Conservation (phyloP, 2,888 invertebrate genomes). For the Eupelmus urozonus region DNA sequence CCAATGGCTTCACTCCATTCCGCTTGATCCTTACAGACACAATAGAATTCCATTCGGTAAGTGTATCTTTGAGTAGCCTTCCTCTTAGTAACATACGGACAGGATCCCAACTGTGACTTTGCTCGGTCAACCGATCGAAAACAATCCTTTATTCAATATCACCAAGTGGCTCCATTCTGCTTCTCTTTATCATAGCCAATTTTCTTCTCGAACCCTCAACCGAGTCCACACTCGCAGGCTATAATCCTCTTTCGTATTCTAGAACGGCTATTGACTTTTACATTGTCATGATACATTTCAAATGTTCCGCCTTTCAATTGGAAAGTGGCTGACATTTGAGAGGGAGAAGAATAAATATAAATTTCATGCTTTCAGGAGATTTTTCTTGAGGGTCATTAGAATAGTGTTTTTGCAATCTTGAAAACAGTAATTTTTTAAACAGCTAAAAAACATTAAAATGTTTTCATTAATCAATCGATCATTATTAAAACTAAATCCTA, state of each 20-base stretch:
- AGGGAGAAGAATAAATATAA: too few species aligned
- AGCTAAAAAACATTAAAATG: too few species aligned
- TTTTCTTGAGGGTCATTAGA: too few species aligned
- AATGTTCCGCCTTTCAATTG: constrained; percentile 9
- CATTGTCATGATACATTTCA: constrained; percentile 24
- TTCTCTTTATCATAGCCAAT: constrained; percentile 10
- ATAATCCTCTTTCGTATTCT: constrained; percentile 28
- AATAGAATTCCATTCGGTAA: constrained; percentile 14
- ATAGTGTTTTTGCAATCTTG: too few species aligned
- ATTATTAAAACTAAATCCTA: too few species aligned
- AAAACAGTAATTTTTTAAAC: too few species aligned
- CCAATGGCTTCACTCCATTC: constrained; percentile 10
- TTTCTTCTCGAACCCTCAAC: constrained; percentile 20
- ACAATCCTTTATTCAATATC: constrained; percentile 37
- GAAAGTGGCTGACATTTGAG: too few species aligned
- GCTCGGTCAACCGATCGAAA: constrained; percentile 25
- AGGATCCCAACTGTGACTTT: neutral
- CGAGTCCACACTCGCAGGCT: too few species aligned
- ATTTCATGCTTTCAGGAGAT: too few species aligned
- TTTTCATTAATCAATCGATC: too few species aligned
- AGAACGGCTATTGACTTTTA: constrained; percentile 32
- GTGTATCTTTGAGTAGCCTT: neutral
- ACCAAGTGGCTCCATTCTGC: neutral
- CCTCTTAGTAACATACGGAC: neutral
- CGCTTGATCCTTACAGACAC: constrained; percentile 16